Conservation (phyloP, 1,140 invertebrate genomes). For the Ips typographus region DNA sequence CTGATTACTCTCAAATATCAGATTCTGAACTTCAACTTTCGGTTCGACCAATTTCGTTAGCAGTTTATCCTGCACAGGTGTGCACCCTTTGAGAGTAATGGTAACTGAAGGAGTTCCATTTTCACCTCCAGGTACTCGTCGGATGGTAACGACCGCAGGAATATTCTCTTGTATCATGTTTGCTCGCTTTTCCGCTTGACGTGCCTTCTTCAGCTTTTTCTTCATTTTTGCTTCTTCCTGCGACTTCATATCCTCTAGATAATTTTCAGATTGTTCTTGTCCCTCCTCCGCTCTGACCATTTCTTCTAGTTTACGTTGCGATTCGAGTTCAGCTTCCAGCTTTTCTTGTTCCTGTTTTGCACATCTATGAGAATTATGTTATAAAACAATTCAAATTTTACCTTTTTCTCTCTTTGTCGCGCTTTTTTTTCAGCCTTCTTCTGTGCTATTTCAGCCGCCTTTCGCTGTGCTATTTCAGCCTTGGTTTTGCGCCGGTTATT, state of each 20-base stretch:
- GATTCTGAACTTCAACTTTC: neutral
- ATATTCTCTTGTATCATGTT: conserved; percentile 47
- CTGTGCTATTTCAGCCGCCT: conserved; percentile 34
- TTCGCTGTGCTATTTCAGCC: conserved; percentile 37
- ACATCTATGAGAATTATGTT: too few relatives aligned
- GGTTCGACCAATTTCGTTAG: conserved; percentile 73
- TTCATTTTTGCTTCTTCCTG: conserved; percentile 39
- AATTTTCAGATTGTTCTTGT: conserved; percentile 12
- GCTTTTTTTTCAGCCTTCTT: conserved; percentile 52
- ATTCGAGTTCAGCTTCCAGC: conserved; percentile 38
- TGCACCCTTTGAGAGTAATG: conserved; percentile 72
- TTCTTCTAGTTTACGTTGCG: conserved; percentile 28
- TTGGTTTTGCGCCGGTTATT: conserved; percentile 45
- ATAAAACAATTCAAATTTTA: conserved; percentile 2
- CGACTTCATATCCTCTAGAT: conserved; percentile 31
- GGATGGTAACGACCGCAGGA: conserved; percentile 70
- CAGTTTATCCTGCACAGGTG: conserved; percentile 72
- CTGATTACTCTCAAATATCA: too few relatives aligned
- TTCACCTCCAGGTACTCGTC: conserved; percentile 65
- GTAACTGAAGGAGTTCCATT: conserved; percentile 71
- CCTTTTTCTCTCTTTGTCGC: conserved; percentile 46
- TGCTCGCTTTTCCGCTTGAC: conserved; percentile 34
- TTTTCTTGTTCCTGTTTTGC: conserved; percentile 42
- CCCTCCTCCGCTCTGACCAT: conserved; percentile 33
- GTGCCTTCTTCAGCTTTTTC: conserved; percentile 39